Evolutionary conservation across 2,797 vertebrate species (phyloP).

Genomic region (Nyctalus aviator): DNA sequence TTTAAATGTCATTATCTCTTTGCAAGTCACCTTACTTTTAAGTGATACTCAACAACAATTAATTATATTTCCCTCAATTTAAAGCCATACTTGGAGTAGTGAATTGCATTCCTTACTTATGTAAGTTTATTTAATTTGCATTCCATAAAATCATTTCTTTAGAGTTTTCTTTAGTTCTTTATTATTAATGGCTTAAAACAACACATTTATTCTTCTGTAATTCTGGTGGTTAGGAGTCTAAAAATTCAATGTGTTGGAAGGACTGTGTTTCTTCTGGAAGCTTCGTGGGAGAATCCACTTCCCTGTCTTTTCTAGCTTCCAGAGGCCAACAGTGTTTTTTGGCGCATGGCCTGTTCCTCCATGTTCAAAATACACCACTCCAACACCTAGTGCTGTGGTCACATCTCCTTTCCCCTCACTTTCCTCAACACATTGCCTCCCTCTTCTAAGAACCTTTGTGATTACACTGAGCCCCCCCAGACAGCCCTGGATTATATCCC

Average conservation of each 20-base stretch:
- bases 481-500: neutral
- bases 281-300: neutral
- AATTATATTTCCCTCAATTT: constrained; percentile 47
- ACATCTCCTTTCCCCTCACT: neutral
- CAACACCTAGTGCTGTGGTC: neutral
- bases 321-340: neutral
- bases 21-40: constrained; percentile 55
- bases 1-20: constrained; percentile 23
- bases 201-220: neutral
- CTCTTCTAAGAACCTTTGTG: neutral
- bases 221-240: neutral
- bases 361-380: neutral
- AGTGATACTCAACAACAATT: neutral
- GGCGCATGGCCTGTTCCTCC: neutral
- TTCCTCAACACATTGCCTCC: neutral
- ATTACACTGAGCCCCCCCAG: neutral
- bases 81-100: constrained; percentile 18
- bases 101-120: constrained; percentile 8
- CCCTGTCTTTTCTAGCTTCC: neutral
- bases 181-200: neutral
- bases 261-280: neutral
- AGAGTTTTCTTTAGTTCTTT: constrained; percentile 31
- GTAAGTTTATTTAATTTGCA: constrained; percentile 44
- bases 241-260: constrained; percentile 16
- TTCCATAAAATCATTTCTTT: constrained; percentile 55